Evolutionary conservation across 2,113 vertebrate species (phyloP).

Genomic region (Upupa epops): DNA sequence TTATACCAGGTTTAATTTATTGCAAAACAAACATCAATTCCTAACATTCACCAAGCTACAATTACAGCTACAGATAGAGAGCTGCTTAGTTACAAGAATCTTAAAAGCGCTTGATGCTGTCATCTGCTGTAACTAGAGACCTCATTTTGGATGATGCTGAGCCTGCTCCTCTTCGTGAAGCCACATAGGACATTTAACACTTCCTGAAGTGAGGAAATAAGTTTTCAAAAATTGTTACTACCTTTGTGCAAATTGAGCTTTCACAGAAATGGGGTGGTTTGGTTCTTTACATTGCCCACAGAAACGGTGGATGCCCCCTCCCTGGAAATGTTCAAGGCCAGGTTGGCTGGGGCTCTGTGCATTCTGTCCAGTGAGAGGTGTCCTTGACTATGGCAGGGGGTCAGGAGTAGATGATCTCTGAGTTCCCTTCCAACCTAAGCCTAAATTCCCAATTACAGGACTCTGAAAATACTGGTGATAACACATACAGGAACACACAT

Average conservation of each 20-base stretch:
- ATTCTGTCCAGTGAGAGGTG: too few species aligned
- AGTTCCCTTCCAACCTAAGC: too few species aligned
- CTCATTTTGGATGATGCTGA: accelerated
- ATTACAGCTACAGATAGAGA: background rate
- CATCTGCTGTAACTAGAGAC: background rate
- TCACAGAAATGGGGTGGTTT: background rate
- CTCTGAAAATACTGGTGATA: background rate
- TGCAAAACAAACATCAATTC: background rate
- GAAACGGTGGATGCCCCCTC: too few species aligned
- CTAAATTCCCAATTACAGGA: background rate
- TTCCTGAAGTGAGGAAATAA: background rate
- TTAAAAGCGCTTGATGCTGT: background rate
- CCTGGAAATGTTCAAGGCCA: too few species aligned
- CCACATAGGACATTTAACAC: accelerated
- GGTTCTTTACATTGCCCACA: too few species aligned
- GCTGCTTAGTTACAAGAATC: background rate
- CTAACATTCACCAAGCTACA: background rate
- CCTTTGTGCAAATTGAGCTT: background rate
- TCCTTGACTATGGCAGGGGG: too few species aligned
- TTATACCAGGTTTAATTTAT: too few species aligned
- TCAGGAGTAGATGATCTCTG: too few species aligned
- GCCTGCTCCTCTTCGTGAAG: background rate
- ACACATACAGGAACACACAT: too few species aligned
- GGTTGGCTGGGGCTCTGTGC: too few species aligned
- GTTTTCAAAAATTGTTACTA: background rate